Percentiles rank a stretch among this genome's conserved stretches.
phyloP scores from a whole-genome alignment of 2,888 invertebrate species.

The Amitus sp. region DNA sequence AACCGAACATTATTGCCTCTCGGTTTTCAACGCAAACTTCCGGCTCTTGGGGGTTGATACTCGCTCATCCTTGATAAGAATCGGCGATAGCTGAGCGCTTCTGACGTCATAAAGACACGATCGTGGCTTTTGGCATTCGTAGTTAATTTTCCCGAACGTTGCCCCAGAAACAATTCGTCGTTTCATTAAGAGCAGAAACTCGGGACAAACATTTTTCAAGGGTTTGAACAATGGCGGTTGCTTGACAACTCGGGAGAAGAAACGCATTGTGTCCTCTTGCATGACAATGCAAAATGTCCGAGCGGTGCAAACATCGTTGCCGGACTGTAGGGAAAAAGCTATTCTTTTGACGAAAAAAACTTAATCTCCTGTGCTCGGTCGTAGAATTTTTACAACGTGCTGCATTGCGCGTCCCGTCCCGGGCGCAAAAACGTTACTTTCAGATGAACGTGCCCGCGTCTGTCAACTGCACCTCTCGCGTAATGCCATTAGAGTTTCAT shows the following conservation, averaged over 20 bases:
- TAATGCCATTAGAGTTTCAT: conserved; percentile 24
- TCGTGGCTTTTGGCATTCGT: too few species aligned
- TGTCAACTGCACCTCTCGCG: conserved; percentile 25
- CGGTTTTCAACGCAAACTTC: conserved; percentile 25
- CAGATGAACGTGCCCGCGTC: conserved; percentile 24
- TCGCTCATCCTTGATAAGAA: conserved; percentile 10
- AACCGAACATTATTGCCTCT: conserved; percentile 24
- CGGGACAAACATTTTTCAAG: neutral
- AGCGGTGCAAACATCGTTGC: too few species aligned
- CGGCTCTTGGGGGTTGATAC: conserved; percentile 15
- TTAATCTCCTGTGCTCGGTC: conserved; percentile 31
- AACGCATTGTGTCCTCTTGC: neutral
- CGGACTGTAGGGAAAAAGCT: too few species aligned
- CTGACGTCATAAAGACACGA: neutral
- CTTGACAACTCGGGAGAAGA: too few species aligned
- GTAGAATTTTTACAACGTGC: conserved; percentile 20
- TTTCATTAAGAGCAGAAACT: too few species aligned
- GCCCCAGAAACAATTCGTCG: too few species aligned
- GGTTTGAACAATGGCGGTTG: too few species aligned
- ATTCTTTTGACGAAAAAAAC: too few species aligned
- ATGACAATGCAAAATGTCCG: too few species aligned
- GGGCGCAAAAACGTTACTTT: conserved; percentile 25
- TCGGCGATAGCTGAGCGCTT: neutral
- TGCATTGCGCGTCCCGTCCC: conserved; percentile 20
- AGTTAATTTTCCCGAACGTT: too few species aligned